These are phyloP conservation scores for Spermophilus dauricus DNA, from an alignment of 2,113 vertebrate genomes.

Conservation along the genomic window DNA sequence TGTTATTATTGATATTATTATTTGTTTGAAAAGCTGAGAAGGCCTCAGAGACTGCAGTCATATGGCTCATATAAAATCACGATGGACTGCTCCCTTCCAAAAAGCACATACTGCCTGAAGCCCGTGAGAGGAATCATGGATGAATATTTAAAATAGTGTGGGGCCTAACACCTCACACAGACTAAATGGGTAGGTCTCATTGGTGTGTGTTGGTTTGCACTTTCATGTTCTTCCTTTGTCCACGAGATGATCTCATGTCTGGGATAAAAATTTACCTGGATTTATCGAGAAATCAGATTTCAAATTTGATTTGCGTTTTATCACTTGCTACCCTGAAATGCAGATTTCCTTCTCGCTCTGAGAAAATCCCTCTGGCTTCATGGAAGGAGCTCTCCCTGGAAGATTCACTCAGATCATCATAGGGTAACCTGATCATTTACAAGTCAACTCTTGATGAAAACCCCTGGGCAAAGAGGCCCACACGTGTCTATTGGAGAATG, in stretches of 20 bases:
- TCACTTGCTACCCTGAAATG: neutral
- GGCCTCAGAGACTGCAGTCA: neutral
- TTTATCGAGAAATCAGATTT: neutral
- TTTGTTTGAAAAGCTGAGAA: neutral
- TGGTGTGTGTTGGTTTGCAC: neutral
- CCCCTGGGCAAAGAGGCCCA: neutral
- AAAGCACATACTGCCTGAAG: neutral
- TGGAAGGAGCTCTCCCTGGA: neutral
- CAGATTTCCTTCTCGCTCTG: neutral
- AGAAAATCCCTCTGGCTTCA: neutral
- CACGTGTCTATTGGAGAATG: neutral
- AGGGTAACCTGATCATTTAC: neutral
- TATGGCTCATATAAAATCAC: neutral
- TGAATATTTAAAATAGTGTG: neutral
- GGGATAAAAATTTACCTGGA: neutral
- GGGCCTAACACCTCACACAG: neutral
- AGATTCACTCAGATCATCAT: neutral
- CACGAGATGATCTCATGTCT: neutral
- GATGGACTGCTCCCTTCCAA: neutral
- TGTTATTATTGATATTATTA: conserved; percentile 2
- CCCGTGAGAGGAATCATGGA: neutral
- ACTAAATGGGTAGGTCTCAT: neutral
- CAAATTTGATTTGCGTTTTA: neutral
- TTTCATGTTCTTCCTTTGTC: neutral
- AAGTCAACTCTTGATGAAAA: neutral